phyloP scores from a whole-genome alignment of 1,140 invertebrate species.

The Drosophila jambulina region DNA sequence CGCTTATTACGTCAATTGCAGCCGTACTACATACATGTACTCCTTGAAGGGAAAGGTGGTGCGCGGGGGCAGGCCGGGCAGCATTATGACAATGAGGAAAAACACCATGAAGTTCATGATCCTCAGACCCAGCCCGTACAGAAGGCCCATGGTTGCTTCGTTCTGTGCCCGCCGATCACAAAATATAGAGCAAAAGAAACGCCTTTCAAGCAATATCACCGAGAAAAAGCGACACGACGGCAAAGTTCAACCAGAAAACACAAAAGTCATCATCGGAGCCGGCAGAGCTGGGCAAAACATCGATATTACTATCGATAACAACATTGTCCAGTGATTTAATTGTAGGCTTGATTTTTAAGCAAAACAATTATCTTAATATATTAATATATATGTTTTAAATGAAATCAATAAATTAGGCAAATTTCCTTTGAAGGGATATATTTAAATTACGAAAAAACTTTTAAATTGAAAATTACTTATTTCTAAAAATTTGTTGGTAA shows the following conservation, averaged over 20 bases:
- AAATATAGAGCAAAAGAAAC: constrained; percentile 22
- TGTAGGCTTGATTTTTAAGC: no score
- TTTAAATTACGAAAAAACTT: no score
- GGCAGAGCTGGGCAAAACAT: constrained; percentile 51
- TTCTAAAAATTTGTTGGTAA: no score
- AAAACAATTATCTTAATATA: no score
- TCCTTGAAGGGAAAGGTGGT: constrained; percentile 82
- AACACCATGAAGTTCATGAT: constrained; percentile 84
- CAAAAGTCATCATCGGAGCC: constrained; percentile 64
- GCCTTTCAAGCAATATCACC: constrained; percentile 27
- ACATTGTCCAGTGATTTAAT: background rate
- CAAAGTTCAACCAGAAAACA: constrained; percentile 72
- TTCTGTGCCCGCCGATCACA: constrained; percentile 14
- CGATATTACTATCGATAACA: constrained; percentile 10
- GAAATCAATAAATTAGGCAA: no score
- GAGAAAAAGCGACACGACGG: constrained; percentile 76
- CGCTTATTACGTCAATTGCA: constrained; percentile 11
- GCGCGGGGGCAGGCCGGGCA: constrained; percentile 79
- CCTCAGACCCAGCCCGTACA: constrained; percentile 63
- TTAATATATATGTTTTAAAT: no score
- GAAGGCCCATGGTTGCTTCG: constrained; percentile 69
- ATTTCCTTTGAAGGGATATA: no score
- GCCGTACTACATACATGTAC: constrained; percentile 73
- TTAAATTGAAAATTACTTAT: background rate
- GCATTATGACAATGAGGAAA: constrained; percentile 73